Evolutionary conservation across 1,140 invertebrate species (phyloP), one percentile per base, ranked within the genome.

Genomic region (Bombus affinis): DNA sequence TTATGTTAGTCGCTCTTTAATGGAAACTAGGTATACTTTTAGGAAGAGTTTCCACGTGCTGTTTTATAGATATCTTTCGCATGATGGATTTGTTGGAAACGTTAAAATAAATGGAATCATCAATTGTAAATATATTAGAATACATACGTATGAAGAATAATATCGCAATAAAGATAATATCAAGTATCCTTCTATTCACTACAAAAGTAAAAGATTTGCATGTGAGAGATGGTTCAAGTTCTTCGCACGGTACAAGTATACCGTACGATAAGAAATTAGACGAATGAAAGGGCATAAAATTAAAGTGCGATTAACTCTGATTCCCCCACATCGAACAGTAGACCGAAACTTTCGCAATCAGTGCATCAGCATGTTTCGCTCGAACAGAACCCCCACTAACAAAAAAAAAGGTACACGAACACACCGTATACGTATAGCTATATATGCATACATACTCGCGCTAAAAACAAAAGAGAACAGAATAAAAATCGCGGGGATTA

Each of bases 401-500:
- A 10, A 18, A n/a, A 12, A 42, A n/a, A 8, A 5, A 44, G 10
- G 0, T 25, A 25, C 68, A 39, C 68, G 1, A 37, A 28, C 37
- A 25, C 66, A 22, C 2, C 12, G 62, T 66, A 15, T 15, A n/a
- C 32, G 10, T 5, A 25, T 12, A 9, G 22, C 6, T 10, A 22
- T 8, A 2, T 2, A 12, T 12, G 15, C 15, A 18, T 22, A 28
- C 22, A 57, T 25, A 15, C 28, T 25, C 37, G 66, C 22, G 32
- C 1, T 59, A 28, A 75, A 53, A 76, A 44, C 62, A 57, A 75
- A 53, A 57, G 59, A 22, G 62, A 28, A 70, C 32, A n/a, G 70
- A 78, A 83, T 83, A 78, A 86, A 85, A 79, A 78, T 72, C 76
- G 42, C 77, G 68, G 76, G 82, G 76, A 72, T 85, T 85, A 85